phyloP scores from a whole-genome alignment of 2,888 invertebrate species.

The Pediacus dermestoides region DNA sequence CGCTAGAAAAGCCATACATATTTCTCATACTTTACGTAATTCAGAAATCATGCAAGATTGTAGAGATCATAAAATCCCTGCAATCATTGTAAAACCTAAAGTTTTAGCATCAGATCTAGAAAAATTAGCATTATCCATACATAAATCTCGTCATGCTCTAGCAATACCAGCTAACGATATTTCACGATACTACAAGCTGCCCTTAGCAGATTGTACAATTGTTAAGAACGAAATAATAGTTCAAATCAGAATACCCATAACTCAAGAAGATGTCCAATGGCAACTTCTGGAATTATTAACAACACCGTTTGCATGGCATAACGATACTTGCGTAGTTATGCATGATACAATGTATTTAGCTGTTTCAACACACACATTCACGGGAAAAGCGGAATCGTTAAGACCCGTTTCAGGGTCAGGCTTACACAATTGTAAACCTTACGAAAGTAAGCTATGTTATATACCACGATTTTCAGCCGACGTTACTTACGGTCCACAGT shows the following conservation, averaged over 20 bases:
- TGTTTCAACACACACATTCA: neutral
- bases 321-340: constrained; percentile 4
- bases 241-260: constrained; percentile 7
- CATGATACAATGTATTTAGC: constrained; percentile 3
- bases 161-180: constrained; percentile 5
- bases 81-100: constrained; percentile 3
- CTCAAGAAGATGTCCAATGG: constrained; percentile 4
- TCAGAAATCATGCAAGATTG: too few relatives aligned
- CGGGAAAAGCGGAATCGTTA: neutral
- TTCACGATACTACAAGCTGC: constrained; percentile 5
- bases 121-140: neutral
- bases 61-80: constrained; percentile 8
- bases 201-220: constrained; percentile 7
- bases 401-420: constrained; percentile 8
- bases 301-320: constrained; percentile 6
- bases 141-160: constrained; percentile 1
- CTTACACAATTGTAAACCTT: constrained; percentile 11
- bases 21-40: too few relatives aligned
- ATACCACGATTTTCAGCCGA: constrained; percentile 11
- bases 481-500: constrained; percentile 5
- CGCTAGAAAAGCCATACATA: too few relatives aligned
- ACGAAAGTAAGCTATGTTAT: constrained; percentile 12
- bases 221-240: neutral
- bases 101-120: constrained; percentile 5
- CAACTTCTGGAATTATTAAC: constrained; percentile 8